phyloP scores from a whole-genome alignment of 2,888 invertebrate species.

The Euclidia mi region DNA sequence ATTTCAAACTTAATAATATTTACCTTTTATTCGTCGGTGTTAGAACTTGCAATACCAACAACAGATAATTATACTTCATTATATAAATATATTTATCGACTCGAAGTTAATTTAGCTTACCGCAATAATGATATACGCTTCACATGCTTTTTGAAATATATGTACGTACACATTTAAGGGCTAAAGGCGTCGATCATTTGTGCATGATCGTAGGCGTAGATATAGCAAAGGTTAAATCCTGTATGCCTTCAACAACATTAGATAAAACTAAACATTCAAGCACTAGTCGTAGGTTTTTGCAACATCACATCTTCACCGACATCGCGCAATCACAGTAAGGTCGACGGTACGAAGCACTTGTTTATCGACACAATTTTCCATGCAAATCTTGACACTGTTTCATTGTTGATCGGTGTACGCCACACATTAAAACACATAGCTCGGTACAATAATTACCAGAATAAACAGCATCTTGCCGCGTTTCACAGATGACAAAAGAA shows the following conservation, averaged over 20 bases:
- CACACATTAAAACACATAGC: slow-evolving; percentile 42
- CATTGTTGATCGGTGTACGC: slow-evolving; percentile 12
- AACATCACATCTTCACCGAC: slow-evolving; percentile 62
- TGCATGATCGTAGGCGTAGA: slow-evolving; percentile 24
- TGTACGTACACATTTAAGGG: slow-evolving; percentile 1
- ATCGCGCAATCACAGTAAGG: slow-evolving; percentile 63
- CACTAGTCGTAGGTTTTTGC: slow-evolving; percentile 62
- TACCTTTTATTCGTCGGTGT: no score
- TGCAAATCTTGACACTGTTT: slow-evolving; percentile 43
- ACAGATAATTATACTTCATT: not conserved
- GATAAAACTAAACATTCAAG: slow-evolving; percentile 52
- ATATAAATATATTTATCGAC: not conserved
- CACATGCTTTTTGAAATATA: not conserved
- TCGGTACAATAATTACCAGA: slow-evolving; percentile 70
- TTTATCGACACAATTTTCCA: slow-evolving; percentile 41
- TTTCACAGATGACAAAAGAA: slow-evolving; percentile 69
- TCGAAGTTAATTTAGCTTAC: not conserved
- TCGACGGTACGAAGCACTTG: slow-evolving; percentile 57
- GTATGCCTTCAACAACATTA: slow-evolving; percentile 53
- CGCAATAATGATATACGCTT: not conserved
- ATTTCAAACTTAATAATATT: no score
- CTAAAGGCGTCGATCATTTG: slow-evolving; percentile 16
- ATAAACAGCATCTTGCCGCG: slow-evolving; percentile 74
- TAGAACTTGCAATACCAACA: not conserved
- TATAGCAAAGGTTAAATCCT: slow-evolving; percentile 55